Conservation (phyloP, 1,140 invertebrate species). For the Drosophila mojavensis region DNA sequence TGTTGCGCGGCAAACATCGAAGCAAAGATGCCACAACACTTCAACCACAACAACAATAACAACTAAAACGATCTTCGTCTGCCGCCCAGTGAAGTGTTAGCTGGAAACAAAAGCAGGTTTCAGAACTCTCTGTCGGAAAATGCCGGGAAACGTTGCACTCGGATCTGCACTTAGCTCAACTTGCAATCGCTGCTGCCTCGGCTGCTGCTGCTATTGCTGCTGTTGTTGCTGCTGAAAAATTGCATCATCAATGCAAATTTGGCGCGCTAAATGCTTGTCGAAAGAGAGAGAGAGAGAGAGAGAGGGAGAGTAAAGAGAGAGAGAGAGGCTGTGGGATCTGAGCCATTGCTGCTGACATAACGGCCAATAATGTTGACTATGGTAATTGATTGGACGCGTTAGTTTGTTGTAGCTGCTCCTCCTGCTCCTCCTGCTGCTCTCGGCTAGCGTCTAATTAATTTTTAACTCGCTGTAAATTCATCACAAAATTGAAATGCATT, state of each 20-base stretch:
- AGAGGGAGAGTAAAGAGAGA: neutral
- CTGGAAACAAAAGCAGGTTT: constrained; percentile 50
- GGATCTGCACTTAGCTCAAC: constrained; percentile 4
- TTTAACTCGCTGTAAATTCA: constrained; percentile 73
- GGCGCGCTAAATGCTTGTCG: constrained; percentile 44
- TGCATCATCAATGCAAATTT: constrained; percentile 82
- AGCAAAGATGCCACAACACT: constrained; percentile 58
- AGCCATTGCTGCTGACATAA: constrained; percentile 32
- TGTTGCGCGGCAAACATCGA: constrained; percentile 51
- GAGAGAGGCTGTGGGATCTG: neutral
- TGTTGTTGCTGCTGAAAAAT: constrained; percentile 45
- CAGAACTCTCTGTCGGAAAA: constrained; percentile 45
- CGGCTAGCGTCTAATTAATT: constrained; percentile 68
- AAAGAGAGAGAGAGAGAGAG: neutral
- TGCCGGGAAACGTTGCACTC: constrained; percentile 15
- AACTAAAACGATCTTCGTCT: constrained; percentile 17
- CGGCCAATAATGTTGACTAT: constrained; percentile 42
- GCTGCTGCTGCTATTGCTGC: constrained; percentile 12
- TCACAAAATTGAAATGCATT: constrained; percentile 56
- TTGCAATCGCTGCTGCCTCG: constrained; percentile 4
- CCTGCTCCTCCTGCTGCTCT: constrained; percentile 3
- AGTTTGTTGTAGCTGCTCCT: constrained; percentile 35
- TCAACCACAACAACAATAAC: constrained; percentile 37
- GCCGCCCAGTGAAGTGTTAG: constrained; percentile 19
- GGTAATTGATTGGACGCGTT: constrained; percentile 72